Conservation (phyloP, 2,888 invertebrate species). For the Temnothorax ravouxi region DNA sequence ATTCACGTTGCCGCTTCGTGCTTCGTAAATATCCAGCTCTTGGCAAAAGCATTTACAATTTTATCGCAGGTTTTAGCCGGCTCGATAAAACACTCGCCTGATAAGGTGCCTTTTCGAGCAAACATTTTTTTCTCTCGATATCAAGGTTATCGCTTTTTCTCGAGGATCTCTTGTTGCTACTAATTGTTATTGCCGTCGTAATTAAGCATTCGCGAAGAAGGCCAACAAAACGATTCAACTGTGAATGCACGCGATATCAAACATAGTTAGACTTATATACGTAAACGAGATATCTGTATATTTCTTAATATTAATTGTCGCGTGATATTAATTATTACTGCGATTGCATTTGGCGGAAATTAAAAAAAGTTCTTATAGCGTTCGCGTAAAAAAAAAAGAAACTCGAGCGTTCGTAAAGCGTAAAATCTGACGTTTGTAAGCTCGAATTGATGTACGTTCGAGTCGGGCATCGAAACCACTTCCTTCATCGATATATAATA, state of each 20-base stretch:
- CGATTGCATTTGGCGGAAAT: background rate
- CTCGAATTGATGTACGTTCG: background rate
- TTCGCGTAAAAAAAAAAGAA: no score
- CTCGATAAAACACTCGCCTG: conserved; percentile 1
- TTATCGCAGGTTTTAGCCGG: conserved; percentile 20
- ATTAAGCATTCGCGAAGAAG: conserved; percentile 6
- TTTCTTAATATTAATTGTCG: background rate
- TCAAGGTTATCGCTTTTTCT: conserved; percentile 21
- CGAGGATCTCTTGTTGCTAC: background rate
- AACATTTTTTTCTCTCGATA: conserved; percentile 21
- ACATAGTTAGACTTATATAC: conserved; percentile 12
- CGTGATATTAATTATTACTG: background rate
- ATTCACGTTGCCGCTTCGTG: background rate
- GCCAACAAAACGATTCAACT: background rate
- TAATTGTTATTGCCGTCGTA: conserved; percentile 36
- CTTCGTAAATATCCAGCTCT: conserved; percentile 28
- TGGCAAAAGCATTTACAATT: conserved; percentile 27
- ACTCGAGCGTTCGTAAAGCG: background rate
- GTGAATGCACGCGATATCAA: background rate
- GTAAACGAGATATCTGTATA: background rate
- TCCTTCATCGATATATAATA: background rate
- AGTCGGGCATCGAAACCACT: no score
- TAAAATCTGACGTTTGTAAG: background rate
- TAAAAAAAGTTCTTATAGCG: background rate
- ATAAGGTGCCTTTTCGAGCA: conserved; percentile 16